Percentiles rank a stretch among this genome's conserved stretches.
Evolutionary conservation across 30 jellyfish, hydroid and myxozoan species (phyloP).

Genomic region (Mastigias papua): DNA sequence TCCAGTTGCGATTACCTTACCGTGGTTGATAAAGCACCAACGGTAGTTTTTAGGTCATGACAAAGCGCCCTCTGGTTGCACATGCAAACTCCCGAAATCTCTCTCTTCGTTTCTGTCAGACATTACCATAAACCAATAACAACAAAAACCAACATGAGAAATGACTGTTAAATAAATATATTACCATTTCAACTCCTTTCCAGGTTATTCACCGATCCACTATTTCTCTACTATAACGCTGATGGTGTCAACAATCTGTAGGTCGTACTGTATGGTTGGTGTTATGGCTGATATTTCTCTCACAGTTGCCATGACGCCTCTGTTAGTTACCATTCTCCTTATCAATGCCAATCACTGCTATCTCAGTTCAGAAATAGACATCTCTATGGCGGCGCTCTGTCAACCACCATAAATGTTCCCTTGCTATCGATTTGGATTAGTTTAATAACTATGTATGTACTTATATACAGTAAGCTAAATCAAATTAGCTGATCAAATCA

Average conservation of each 20-base stretch:
- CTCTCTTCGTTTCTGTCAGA: no score
- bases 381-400: no score
- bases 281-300: conserved; percentile 46
- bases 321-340: conserved; percentile 28
- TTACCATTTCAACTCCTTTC: background rate
- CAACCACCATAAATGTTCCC: no score
- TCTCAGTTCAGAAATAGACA: no score
- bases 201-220: background rate
- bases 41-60: background rate
- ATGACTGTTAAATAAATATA: background rate
- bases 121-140: background rate
- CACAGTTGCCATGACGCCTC: conserved; percentile 45
- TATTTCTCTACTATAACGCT: background rate
- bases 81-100: no score
- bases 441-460: no score
- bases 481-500: no score
- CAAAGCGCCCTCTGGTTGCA: background rate
- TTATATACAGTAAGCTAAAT: no score
- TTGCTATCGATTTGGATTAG: no score
- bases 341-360: no score
- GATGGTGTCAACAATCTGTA: background rate
- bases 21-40: background rate
- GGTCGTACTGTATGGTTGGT: background rate
- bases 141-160: background rate
- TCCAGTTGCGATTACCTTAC: background rate